phyloP scores from a whole-genome alignment of 1,140 invertebrate species.

The Armadillidium nasatum region DNA sequence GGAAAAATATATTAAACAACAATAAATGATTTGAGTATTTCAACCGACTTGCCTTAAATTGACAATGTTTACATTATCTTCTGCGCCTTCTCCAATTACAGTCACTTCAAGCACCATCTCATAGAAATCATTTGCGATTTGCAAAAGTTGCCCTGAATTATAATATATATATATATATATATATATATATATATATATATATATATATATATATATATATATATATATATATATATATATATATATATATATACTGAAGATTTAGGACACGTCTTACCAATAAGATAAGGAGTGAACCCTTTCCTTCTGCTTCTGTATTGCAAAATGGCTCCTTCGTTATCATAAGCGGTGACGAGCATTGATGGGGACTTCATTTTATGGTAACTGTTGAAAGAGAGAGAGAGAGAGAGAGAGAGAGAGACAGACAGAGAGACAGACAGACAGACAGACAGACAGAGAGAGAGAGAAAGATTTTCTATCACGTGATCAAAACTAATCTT shows the following conservation, averaged over 20 bases:
- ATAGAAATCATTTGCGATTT: slow-evolving; percentile 25
- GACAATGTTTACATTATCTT: slow-evolving; percentile 22
- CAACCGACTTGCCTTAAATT: slow-evolving; percentile 13
- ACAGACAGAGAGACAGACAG: no score
- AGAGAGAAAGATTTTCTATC: background rate
- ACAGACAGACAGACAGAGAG: no score
- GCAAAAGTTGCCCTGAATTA: slow-evolving; percentile 21
- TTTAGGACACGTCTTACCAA: background rate
- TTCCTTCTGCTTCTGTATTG: slow-evolving; percentile 23
- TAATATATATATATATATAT: background rate
- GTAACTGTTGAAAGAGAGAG: slow-evolving; percentile 24
- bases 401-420: no score
- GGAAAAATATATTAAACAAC: no score
- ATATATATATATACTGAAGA: no score
- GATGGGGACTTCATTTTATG: slow-evolving; percentile 29
- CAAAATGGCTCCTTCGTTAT: slow-evolving; percentile 12
- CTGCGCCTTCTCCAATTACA: slow-evolving; percentile 11
- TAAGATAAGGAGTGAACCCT: slow-evolving; percentile 24
- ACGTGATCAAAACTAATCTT: no score
- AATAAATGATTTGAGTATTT: no score
- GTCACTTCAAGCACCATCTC: slow-evolving; percentile 18
- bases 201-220: no score
- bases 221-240: no score
- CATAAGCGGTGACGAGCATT: slow-evolving; percentile 21
- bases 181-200: no score